phyloP scores from a whole-genome alignment of 2,797 vertebrate species.

The Gadopsis marmoratus region DNA sequence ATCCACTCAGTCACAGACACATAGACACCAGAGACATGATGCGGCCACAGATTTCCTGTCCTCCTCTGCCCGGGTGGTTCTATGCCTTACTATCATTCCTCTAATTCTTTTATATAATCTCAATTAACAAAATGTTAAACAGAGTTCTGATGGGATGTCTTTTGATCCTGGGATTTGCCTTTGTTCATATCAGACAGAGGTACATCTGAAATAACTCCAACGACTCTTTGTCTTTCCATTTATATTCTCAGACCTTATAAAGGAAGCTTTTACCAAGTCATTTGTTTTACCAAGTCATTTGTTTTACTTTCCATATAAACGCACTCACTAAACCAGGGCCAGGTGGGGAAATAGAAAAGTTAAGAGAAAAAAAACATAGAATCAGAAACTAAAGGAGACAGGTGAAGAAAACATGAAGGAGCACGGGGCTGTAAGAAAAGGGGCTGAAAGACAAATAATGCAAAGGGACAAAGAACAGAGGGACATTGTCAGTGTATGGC shows the following conservation, averaged over 20 bases:
- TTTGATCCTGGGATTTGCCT: constrained; percentile 46
- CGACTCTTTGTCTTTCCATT: constrained; percentile 48
- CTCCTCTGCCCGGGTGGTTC: constrained; percentile 23
- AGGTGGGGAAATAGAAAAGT: constrained; percentile 30
- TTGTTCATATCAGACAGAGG: constrained; percentile 50
- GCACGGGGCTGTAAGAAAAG: constrained; percentile 21
- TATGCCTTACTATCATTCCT: neutral
- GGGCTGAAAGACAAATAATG: constrained; percentile 48
- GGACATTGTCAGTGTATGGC: constrained; percentile 69
- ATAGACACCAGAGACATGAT: constrained; percentile 11
- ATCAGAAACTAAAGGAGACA: constrained; percentile 43
- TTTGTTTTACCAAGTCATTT: constrained; percentile 11
- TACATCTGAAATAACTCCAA: constrained; percentile 56
- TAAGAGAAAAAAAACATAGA: constrained; percentile 26
- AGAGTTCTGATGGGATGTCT: constrained; percentile 30
- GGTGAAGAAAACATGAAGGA: constrained; percentile 53
- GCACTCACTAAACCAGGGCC: constrained; percentile 19
- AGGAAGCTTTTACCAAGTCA: constrained; percentile 42
- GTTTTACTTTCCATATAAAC: constrained; percentile 38
- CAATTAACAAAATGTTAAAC: constrained; percentile 40
- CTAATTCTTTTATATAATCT: constrained; percentile 13
- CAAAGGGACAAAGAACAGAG: constrained; percentile 78
- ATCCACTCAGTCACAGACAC: constrained; percentile 9
- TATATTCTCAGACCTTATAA: constrained; percentile 48
- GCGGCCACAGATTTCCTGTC: constrained; percentile 8